These are phyloP conservation scores for Coenonympha arcania DNA, from an alignment of 2,888 invertebrate genomes.

Conservation along the genomic window DNA sequence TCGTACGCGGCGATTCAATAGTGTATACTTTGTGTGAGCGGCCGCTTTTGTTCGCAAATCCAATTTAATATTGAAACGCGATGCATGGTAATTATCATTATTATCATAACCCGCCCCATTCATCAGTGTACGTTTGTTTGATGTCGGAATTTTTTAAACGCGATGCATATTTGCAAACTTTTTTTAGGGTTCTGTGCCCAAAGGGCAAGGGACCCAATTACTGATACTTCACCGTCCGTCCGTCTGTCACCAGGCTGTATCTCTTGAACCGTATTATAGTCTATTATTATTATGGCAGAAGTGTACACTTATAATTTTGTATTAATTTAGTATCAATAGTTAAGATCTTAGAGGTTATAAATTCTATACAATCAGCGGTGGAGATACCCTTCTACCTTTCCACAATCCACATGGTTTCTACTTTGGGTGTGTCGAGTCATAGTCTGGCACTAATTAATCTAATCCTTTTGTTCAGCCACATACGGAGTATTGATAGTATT, in stretches of 20 bases:
- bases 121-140: constrained; percentile 9
- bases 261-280: too few relatives aligned
- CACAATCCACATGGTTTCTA: neutral
- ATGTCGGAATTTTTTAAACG: neutral
- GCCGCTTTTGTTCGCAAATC: constrained; percentile 15
- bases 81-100: neutral
- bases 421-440: neutral
- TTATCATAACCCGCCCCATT: neutral
- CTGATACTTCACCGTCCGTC: too few relatives aligned
- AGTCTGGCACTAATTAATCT: constrained; percentile 35
- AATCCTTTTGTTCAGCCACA: constrained; percentile 35
- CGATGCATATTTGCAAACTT: neutral
- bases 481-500: constrained; percentile 7
- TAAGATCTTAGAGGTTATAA: too few relatives aligned
- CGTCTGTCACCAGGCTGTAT: too few relatives aligned
- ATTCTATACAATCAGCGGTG: too few relatives aligned
- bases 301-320: too few relatives aligned
- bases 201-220: too few relatives aligned
- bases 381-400: neutral
- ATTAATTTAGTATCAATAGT: too few relatives aligned
- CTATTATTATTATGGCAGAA: too few relatives aligned
- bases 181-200: too few relatives aligned
- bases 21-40: neutral
- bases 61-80: constrained; percentile 16
- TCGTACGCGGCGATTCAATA: constrained; percentile 12